These are phyloP conservation scores for Galaxias olidus DNA, from an alignment of 2,797 vertebrate genomes.

Conservation along the genomic window DNA sequence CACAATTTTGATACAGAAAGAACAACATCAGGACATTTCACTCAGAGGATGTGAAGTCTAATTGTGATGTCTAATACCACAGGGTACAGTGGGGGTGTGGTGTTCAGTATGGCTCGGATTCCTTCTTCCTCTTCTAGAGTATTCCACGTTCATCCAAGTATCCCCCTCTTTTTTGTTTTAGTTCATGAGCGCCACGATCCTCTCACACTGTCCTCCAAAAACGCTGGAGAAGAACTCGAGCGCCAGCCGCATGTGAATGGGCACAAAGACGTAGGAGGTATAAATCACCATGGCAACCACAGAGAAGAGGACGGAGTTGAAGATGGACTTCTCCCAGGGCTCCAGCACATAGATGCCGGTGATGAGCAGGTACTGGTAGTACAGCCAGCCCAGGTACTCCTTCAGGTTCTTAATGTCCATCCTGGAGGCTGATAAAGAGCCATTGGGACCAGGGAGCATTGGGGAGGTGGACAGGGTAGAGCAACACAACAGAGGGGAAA, in stretches of 20 bases:
- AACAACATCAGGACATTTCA: too few relatives aligned
- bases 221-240: constrained; percentile 91
- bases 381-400: constrained; percentile 93
- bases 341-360: constrained; percentile 95
- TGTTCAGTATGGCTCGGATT: too few relatives aligned
- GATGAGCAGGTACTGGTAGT: constrained; percentile 96
- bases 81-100: too few relatives aligned
- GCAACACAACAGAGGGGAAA: not conserved
- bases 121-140: not conserved
- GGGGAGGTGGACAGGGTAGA: not conserved
- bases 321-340: constrained; percentile 95
- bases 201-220: constrained; percentile 78
- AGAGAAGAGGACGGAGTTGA: constrained; percentile 88
- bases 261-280: constrained; percentile 94
- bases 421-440: constrained; percentile 34
- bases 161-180: constrained; percentile 51
- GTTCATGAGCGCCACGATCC: constrained; percentile 76
- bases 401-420: constrained; percentile 88
- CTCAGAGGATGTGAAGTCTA: too few relatives aligned
- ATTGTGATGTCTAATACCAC: too few relatives aligned
- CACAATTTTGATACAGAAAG: too few relatives aligned
- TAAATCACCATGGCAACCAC: constrained; percentile 92
- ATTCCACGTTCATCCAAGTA: not conserved
- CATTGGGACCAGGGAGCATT: not conserved
- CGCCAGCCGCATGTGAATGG: constrained; percentile 89